These are phyloP conservation scores for Tipula helvola DNA, from an alignment of 2,888 invertebrate species.

Conservation along the genomic window DNA sequence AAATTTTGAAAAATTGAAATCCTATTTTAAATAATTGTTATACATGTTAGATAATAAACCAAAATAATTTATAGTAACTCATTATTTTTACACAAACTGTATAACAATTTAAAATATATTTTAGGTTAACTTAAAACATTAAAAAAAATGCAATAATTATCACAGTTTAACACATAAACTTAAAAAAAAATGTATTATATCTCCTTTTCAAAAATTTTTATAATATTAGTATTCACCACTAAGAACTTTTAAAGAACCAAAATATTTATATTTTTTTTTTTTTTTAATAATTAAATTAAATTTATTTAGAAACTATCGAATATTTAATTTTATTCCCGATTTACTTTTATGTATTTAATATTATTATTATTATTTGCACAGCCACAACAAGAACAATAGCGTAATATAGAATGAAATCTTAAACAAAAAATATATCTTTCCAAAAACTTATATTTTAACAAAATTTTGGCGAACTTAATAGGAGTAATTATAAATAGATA, in stretches of 20 bases:
- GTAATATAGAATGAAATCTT: not conserved
- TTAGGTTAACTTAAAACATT: not conserved
- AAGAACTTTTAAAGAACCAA: not conserved
- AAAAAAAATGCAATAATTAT: not conserved
- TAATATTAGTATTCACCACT: not conserved
- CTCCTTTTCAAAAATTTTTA: not conserved
- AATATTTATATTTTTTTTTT: not conserved
- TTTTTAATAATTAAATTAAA: not conserved
- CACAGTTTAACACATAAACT: not conserved
- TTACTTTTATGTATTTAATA: not conserved
- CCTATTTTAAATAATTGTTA: not conserved
- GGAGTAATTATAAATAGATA: slow-evolving; percentile 11
- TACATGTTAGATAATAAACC: not conserved
- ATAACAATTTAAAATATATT: not conserved
- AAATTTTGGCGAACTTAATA: slow-evolving; percentile 9
- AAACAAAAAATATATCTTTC: slow-evolving; percentile 5
- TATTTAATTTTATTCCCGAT: not conserved
- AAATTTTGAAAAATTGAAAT: not conserved
- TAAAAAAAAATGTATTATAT: not conserved
- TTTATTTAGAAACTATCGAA: not conserved
- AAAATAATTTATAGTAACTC: not conserved
- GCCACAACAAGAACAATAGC: slow-evolving; percentile 5
- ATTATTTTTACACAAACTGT: not conserved
- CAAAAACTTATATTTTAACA: not conserved
- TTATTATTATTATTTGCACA: not conserved